Conservation (phyloP, 1,140 invertebrate genomes). For the Sarcophaga peregrina region DNA sequence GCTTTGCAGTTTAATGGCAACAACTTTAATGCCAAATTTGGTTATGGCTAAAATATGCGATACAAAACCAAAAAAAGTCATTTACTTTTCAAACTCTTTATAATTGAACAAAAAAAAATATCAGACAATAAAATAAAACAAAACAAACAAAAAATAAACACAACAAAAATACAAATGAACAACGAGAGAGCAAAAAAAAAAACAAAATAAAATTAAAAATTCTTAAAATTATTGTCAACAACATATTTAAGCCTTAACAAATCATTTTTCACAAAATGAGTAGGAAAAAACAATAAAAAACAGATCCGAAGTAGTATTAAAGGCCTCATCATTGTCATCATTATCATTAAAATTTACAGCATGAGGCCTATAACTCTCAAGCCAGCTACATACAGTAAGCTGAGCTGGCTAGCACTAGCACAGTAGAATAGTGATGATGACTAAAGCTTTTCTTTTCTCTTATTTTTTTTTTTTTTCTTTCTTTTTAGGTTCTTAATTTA, state of each 20-base stretch:
- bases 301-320: not conserved
- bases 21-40: slow-evolving; percentile 13
- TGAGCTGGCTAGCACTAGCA: not conserved
- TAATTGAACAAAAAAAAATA: not conserved
- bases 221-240: slow-evolving; percentile 40
- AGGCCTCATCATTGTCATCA: slow-evolving; percentile 36
- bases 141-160: not conserved
- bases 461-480: no score
- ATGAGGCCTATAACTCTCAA: not conserved
- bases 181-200: not conserved
- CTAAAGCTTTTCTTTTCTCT: no score
- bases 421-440: no score
- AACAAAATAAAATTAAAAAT: not conserved
- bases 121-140: not conserved
- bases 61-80: slow-evolving; percentile 36
- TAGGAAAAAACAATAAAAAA: no score
- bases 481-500: slow-evolving; percentile 13
- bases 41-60: slow-evolving; percentile 32
- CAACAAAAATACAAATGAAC: no score
- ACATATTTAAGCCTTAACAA: slow-evolving; percentile 37
- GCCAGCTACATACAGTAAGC: not conserved
- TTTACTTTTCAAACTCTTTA: slow-evolving; percentile 19
- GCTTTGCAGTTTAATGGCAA: not conserved
- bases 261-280: not conserved
- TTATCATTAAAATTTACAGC: slow-evolving; percentile 40